Evolutionary conservation across 2,113 vertebrate genomes (phyloP), one percentile per base, ranked within the genome.

Genomic region (Hippocampus zosterae): DNA sequence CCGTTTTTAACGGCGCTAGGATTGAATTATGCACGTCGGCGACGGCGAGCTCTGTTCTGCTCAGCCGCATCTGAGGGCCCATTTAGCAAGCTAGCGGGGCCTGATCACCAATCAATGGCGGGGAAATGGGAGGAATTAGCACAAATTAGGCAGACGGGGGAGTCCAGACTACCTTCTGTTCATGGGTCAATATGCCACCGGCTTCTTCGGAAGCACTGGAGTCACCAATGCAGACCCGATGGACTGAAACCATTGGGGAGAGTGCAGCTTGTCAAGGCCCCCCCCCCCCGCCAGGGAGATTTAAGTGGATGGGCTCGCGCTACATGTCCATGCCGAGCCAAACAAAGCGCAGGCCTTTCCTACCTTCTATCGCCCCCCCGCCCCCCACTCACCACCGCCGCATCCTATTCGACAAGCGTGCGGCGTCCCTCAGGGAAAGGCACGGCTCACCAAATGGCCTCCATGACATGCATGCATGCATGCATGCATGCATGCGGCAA

Each of bases 31-130:
- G 68, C 44, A 41, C 74, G 68, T 21, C 5, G n/a, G n/a, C 5
- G n/a, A 50, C 62, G n/a, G n/a, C n/a, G 52, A 48, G 33, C 25
- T 11, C 40, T 12, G 29, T 29, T 37, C 66, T 68, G 61, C 37
- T 6, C 5, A 71, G 76, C 68, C 41, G 46, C 66, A 69, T 86
- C 82, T 81, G 74, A 84, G 71, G 79, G 75, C 78, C 80, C 76
- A 73, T 88, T 88, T 88, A 83, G 78, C 70, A 83, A 78, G 83
- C 86, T 81, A 88, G 74, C 23, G 66, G 33, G 75, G 74, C 59
- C 83, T 88, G 88, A 92, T 89, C 85, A 78, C 80, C 90, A 90
- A 92, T 92, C 91, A 92, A 91, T 93, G 85, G 74, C 70, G 67
- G 76, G 86, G 84, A 92, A 91, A 91, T 88, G 73, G 88, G 83